These are phyloP conservation scores for Chanos chanos DNA, from an alignment of 2,797 vertebrate species.

Conservation along the genomic window DNA sequence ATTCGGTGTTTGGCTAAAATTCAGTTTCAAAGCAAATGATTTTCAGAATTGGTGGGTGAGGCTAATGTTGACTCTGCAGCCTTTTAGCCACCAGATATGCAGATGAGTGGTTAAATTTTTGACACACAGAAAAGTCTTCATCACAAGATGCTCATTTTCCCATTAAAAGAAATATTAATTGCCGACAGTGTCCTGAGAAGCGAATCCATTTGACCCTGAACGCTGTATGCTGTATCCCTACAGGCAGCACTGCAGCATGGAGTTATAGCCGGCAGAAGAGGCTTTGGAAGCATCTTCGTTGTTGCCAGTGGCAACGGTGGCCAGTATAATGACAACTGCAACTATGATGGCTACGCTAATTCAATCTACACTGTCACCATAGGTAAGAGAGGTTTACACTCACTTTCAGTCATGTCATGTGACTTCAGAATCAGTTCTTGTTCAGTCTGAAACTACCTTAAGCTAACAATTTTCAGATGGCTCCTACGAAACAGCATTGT, in stretches of 20 bases:
- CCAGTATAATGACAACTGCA: slow-evolving; percentile 91
- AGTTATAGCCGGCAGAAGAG: slow-evolving; percentile 87
- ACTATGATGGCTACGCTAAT: slow-evolving; percentile 96
- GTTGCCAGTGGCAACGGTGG: slow-evolving; percentile 97
- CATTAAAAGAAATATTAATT: too few relatives aligned
- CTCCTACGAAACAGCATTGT: too few relatives aligned
- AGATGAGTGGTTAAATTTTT: too few relatives aligned
- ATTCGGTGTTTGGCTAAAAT: too few relatives aligned
- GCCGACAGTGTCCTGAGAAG: too few relatives aligned
- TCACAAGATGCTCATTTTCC: too few relatives aligned
- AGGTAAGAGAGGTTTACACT: slow-evolving; percentile 64
- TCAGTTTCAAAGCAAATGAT: too few relatives aligned
- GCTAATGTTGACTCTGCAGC: background rate
- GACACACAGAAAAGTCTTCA: too few relatives aligned
- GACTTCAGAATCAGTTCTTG: too few relatives aligned
- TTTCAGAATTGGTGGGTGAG: too few relatives aligned
- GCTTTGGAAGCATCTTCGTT: slow-evolving; percentile 95
- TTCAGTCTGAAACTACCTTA: background rate
- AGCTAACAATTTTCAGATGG: background rate
- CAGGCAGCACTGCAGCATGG: slow-evolving; percentile 95
- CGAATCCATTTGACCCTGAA: background rate
- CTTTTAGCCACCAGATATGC: too few relatives aligned
- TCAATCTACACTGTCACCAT: slow-evolving; percentile 97
- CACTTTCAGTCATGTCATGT: background rate
- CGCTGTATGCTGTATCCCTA: background rate